Base-by-base conservation (phyloP, 2,888 invertebrate genomes). In the Folsomia candida region DNA sequence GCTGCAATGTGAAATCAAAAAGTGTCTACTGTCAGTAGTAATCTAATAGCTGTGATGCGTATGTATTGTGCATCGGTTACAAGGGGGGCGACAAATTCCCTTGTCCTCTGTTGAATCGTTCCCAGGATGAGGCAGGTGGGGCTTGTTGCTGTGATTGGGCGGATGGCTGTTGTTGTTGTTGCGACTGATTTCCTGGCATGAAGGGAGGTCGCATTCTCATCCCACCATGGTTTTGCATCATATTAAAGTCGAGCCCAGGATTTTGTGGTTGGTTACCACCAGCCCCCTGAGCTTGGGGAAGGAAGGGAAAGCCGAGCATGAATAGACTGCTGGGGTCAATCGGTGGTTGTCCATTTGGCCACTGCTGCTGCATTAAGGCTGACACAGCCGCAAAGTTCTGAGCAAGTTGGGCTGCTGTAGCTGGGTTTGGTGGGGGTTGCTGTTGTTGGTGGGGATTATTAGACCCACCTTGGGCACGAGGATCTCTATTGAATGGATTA, bases 81-180 rank as follows among this genome's bases (percentile, higher is more conserved):
- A 76, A 51, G 1, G 76, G 76, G 20, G 76, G 76, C 0, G 76
- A 75, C 28, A 76, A 57, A 57, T 75, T 71, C 18, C 76, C 76
- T 65, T 73, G 72, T 14, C 76, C 76, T 62, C 74, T 76, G 60
- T 73, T 74, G 2, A 74, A 69, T 66, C 76, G 72, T 63, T 78
- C 78, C 77, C 78, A 77, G 3, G 78, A 78, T 1, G 75, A 74
- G 3, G 71, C 61, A 26, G 69, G 67, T n/a, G 70, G 68, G n/a
- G 51, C 58, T 51, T 66, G 59, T 18, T 37, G 61, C 51, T 71
- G 73, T 18, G 68, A 67, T 18, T 70, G 66, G 6, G 51, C n/a
- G n/a, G 51, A 69, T 51, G 29, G 75, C 2, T 37, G 70, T 18
- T 65, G 68, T 18, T 51, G 51, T 6, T 60, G 22, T 20, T 57